Evolutionary conservation across 1,140 invertebrate species (phyloP).

Genomic region (Drosophila setifemur): DNA sequence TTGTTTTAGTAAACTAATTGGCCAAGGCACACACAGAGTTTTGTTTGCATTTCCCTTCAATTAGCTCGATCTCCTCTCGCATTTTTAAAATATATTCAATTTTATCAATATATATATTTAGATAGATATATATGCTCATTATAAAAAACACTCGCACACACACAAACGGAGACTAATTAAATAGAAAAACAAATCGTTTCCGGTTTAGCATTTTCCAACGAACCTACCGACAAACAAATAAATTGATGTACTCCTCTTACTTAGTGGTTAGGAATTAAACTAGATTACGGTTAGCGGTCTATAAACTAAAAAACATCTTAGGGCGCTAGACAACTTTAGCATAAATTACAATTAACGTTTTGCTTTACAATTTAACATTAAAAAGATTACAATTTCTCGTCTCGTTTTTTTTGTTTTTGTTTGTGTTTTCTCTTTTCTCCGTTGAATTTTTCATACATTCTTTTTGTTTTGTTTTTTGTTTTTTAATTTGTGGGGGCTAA

Average conservation of each 20-base stretch:
- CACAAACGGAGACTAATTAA: conserved; percentile 44
- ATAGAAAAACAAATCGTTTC: conserved; percentile 36
- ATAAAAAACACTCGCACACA: conserved; percentile 42
- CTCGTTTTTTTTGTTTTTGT: neutral
- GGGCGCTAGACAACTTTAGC: conserved; percentile 43
- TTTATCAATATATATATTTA: conserved; percentile 3
- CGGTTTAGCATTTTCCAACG: conserved; percentile 48
- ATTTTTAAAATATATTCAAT: conserved; percentile 35
- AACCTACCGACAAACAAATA: conserved; percentile 62
- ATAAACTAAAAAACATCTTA: conserved; percentile 80
- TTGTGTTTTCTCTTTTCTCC: conserved; percentile 31
- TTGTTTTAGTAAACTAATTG: conserved; percentile 75
- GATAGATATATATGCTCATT: conserved; percentile 13
- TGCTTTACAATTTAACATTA: conserved; percentile 54
- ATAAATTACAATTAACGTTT: conserved; percentile 62
- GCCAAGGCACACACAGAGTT: conserved; percentile 68
- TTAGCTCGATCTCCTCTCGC: conserved; percentile 29
- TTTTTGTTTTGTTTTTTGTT: conserved; percentile 16
- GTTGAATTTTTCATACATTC: conserved; percentile 40
- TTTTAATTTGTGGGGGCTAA: conserved; percentile 12
- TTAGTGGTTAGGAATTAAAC: conserved; percentile 63
- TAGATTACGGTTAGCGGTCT: conserved; percentile 72
- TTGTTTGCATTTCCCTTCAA: conserved; percentile 34
- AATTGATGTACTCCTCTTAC: conserved; percentile 52
- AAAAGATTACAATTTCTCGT: conserved; percentile 29